Evolutionary conservation across 2,797 vertebrate species (phyloP), one percentile per base, ranked within the genome.

Genomic region (Diceros bicornis): DNA sequence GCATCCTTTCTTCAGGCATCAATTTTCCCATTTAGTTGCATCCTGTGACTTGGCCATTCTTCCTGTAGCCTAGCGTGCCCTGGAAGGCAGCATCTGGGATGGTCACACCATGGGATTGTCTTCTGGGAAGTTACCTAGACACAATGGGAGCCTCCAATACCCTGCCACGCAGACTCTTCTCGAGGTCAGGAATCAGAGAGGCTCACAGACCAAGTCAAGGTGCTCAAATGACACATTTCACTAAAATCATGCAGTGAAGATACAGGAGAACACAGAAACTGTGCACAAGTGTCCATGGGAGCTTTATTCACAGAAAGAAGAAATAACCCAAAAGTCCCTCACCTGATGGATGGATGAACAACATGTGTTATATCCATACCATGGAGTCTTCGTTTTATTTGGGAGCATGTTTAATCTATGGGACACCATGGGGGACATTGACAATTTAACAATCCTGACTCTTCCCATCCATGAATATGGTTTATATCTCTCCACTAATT

Each of bases 341-440:
- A 4, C 8, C 41, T 4, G 52, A 11, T 0, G 27, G 12, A 3
- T 14, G 20, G 18, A 52, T 20, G 8, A 16, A 21, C 25, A 13
- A 16, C n/a, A 17, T 18, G 10, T 23, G 27, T 1, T 3, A 1
- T 6, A 8, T 0, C 11, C 8, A 3, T 13, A 3, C 59, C 8
- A 2, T 4, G 21, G 27, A 27, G 17, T 4, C 2, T 82, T 55
- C 7, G 1, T 23, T 21, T 44, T 37, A 37, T 18, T 21, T 27
- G 32, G 61, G 20, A n/a, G 71, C 8, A 3, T 41, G 57, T 77
- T 82, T 47, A 57, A 37, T 27, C 18, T 57, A 2, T 2, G 3
- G 6, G n/a, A 32, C 17, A 10, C 23, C 4, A 23, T 62, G 29
- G 27, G 20, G 11, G 9, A 77, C 23, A 13, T 3, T 1, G 18